A percentile compares a stretch with the other conserved stretches of the same genome.
Conservation (phyloP, 2,113 vertebrate species). For the Coturnix japonica region DNA sequence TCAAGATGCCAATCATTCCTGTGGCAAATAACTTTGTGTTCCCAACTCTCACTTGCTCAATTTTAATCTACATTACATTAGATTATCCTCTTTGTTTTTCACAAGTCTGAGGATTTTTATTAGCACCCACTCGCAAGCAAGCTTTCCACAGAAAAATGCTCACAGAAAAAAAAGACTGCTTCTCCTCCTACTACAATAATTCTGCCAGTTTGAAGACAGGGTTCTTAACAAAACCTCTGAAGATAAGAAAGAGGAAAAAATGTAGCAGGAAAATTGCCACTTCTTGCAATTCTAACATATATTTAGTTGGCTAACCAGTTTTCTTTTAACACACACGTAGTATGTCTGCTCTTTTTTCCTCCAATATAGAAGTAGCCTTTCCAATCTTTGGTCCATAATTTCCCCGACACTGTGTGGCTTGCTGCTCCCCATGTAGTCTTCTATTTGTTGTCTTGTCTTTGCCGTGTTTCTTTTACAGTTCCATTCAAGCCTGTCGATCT, state of each 20-base stretch:
- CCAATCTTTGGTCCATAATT: background rate
- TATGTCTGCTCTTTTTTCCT: background rate
- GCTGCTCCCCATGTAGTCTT: background rate
- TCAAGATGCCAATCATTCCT: background rate
- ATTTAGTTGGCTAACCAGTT: background rate
- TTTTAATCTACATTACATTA: background rate
- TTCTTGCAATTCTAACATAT: background rate
- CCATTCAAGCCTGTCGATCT: background rate
- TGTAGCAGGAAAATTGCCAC: rapidly evolving
- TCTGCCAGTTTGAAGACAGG: background rate
- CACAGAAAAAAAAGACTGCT: background rate
- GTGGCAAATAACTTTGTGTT: background rate
- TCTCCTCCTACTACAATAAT: background rate
- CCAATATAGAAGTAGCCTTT: rapidly evolving
- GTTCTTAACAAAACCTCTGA: background rate
- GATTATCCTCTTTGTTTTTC: background rate
- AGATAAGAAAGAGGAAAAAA: background rate
- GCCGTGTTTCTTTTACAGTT: background rate
- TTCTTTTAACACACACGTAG: background rate
- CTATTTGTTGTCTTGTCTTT: background rate
- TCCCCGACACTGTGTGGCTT: background rate
- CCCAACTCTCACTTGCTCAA: background rate
- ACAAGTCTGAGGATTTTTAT: background rate
- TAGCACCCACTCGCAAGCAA: background rate
- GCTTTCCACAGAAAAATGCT: background rate